Conservation (phyloP, 2,888 invertebrate species). For the Caenorhabditis sinica region DNA sequence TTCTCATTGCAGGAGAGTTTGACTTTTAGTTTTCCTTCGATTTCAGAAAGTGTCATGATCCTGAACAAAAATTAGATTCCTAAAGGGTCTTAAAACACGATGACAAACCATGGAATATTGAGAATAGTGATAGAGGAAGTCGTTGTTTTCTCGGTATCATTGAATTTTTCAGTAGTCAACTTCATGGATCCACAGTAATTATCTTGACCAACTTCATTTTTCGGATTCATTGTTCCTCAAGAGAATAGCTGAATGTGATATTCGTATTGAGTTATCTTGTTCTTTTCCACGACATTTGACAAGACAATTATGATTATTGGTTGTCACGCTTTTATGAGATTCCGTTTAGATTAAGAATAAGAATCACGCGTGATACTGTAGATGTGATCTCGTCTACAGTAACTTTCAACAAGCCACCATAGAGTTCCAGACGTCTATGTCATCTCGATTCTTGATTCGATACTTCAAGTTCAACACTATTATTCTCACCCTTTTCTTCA, state of each 20-base stretch:
- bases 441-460: neutral
- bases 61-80: neutral
- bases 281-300: no score
- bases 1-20: slow-evolving; percentile 31
- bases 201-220: neutral
- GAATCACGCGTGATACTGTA: no score
- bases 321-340: neutral
- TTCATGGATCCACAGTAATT: slow-evolving; percentile 5
- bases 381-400: no score
- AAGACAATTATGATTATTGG: no score
- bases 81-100: neutral
- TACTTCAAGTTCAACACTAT: neutral
- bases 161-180: neutral
- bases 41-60: slow-evolving; percentile 5
- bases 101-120: slow-evolving; percentile 40
- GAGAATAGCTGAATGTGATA: neutral
- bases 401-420: no score
- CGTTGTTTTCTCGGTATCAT: neutral
- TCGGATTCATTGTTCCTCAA: neutral
- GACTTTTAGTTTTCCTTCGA: neutral
- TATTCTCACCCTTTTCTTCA: neutral
- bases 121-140: slow-evolving; percentile 4
- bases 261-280: neutral
- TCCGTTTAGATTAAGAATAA: neutral
- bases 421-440: slow-evolving; percentile 1